Percentiles rank a stretch among this genome's conserved stretches.
phyloP scores from a whole-genome alignment of 2,113 vertebrate species.

The Rafetus swinhoei region DNA sequence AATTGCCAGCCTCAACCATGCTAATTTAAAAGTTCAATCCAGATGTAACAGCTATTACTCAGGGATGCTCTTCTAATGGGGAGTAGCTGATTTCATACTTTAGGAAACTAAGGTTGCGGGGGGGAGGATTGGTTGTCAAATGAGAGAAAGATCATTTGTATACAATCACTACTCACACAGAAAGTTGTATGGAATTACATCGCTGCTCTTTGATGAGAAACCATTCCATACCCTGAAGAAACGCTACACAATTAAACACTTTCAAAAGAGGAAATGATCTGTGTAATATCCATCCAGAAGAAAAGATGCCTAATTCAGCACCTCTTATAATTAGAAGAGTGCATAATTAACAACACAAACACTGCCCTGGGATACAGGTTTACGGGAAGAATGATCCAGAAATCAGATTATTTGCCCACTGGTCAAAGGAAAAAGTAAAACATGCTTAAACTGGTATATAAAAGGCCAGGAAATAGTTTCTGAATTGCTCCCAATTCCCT shows the following conservation, averaged over 20 bases:
- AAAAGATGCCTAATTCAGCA: slow-evolving; percentile 12
- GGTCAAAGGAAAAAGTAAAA: slow-evolving; percentile 15
- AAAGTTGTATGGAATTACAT: not conserved
- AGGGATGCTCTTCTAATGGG: not conserved
- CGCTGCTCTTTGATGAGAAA: not conserved
- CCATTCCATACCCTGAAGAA: not conserved
- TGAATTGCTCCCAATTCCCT: not conserved
- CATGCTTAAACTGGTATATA: not conserved
- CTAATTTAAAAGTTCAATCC: not conserved
- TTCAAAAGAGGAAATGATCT: slow-evolving; percentile 52
- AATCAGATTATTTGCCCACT: not conserved
- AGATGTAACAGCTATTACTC: not conserved
- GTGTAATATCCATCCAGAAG: slow-evolving; percentile 16
- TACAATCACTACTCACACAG: not conserved
- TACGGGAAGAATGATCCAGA: not conserved
- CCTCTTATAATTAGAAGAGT: slow-evolving; percentile 43
- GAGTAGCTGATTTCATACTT: not conserved
- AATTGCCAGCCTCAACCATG: too few species aligned
- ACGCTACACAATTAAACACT: not conserved
- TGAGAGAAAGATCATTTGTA: slow-evolving; percentile 2
- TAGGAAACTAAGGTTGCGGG: not conserved
- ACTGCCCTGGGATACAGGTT: slow-evolving; percentile 23
- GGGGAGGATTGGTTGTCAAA: not conserved
- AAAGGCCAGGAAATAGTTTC: not conserved
- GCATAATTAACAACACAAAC: slow-evolving; percentile 46